Evolutionary conservation across 2,113 vertebrate genomes (phyloP).

Genomic region (Aleadryas rufinucha): DNA sequence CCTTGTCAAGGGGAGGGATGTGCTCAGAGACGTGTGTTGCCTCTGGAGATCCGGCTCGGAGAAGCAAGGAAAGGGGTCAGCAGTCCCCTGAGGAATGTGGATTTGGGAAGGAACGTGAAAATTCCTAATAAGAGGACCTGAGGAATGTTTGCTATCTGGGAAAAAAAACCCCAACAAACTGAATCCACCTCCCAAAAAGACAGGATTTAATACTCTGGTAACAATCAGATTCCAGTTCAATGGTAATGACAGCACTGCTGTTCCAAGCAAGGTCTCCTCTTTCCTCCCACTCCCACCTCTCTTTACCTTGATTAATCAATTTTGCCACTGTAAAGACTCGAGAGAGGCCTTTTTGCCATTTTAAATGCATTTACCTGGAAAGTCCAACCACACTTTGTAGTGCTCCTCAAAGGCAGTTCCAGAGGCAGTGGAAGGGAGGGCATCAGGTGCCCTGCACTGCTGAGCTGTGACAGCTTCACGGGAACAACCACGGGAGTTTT

Average conservation of each 20-base stretch:
- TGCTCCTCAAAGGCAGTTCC: background rate
- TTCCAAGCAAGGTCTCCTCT: background rate
- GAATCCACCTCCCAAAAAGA: background rate
- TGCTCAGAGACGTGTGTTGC: background rate
- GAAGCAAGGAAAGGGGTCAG: background rate
- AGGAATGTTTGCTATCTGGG: background rate
- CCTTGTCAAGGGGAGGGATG: background rate
- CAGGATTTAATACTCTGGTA: background rate
- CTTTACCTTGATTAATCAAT: background rate
- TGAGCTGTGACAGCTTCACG: background rate
- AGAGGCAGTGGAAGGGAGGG: background rate
- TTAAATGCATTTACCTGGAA: background rate
- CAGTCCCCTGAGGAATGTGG: background rate
- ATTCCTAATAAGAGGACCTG: background rate
- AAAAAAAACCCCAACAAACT: background rate
- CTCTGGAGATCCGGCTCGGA: background rate
- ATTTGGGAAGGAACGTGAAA: background rate
- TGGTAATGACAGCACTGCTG: background rate
- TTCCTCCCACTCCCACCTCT: background rate
- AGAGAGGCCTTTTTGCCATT: background rate
- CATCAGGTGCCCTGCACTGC: rapidly evolving
- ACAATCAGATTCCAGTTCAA: background rate
- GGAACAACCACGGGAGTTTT: background rate
- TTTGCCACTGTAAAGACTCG: background rate
- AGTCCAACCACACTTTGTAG: background rate